Evolutionary conservation across 2,113 vertebrate species (phyloP).

Genomic region (Gobiocypris rarus): DNA sequence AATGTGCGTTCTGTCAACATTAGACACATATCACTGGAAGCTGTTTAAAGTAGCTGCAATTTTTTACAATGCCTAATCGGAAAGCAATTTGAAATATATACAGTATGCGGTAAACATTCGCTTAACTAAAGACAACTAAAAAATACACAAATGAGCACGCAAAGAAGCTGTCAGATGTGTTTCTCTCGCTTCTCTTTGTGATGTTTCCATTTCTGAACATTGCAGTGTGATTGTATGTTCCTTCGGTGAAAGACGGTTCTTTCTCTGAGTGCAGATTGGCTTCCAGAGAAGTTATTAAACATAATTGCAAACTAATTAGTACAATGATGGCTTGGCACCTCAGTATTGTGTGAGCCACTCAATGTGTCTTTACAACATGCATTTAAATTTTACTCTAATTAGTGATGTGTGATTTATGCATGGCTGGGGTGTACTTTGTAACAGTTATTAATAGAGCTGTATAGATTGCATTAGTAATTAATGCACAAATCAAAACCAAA

Average conservation of each 20-base stretch:
- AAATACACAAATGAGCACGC: conserved; percentile 43
- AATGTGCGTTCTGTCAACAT: background rate
- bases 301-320: conserved; percentile 86
- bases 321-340: conserved; percentile 79
- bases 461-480: conserved; percentile 79
- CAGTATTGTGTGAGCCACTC: conserved; percentile 77
- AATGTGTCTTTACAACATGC: conserved; percentile 78
- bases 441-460: conserved; percentile 80
- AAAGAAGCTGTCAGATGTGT: conserved; percentile 50
- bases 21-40: background rate
- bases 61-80: background rate
- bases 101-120: conserved; percentile 1
- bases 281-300: conserved; percentile 81
- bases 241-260: conserved; percentile 38
- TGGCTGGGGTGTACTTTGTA: conserved; percentile 75
- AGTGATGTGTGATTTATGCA: conserved; percentile 79
- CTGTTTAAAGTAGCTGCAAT: background rate
- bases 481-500: conserved; percentile 75
- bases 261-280: conserved; percentile 70
- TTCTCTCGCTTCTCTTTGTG: conserved; percentile 42
- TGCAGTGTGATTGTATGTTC: conserved; percentile 50
- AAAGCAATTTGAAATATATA: background rate
- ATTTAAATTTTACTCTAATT: conserved; percentile 83
- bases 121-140: conserved; percentile 41
- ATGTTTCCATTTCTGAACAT: conserved; percentile 58